These are phyloP conservation scores for Macropus fuliginosus DNA, from an alignment of 2,797 vertebrate species.

Conservation along the genomic window DNA sequence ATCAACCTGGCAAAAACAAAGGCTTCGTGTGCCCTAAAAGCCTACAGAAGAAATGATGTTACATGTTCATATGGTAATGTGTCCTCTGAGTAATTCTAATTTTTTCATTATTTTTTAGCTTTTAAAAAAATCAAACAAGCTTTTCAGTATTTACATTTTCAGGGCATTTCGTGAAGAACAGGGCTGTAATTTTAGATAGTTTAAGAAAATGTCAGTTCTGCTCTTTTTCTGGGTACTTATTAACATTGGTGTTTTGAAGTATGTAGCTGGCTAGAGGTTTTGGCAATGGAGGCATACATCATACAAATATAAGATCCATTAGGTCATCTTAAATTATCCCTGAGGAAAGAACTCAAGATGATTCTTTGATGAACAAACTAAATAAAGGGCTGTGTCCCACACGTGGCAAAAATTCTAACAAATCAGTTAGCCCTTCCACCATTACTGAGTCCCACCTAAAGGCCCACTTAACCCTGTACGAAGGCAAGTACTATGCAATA, in stretches of 20 bases:
- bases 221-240: neutral
- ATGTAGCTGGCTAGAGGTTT: neutral
- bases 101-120: neutral
- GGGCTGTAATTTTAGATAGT: neutral
- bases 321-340: neutral
- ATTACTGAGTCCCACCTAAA: neutral
- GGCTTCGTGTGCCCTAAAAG: neutral
- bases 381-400: neutral
- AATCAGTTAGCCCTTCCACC: neutral
- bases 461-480: neutral
- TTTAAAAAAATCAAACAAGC: neutral
- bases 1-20: neutral
- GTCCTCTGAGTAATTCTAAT: neutral
- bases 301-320: neutral
- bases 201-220: neutral
- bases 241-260: neutral
- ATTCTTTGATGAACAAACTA: neutral
- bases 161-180: neutral
- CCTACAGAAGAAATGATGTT: slow-evolving; percentile 9
- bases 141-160: neutral
- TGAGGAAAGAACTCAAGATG: neutral
- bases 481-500: neutral
- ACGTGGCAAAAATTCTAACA: neutral
- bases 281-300: neutral
- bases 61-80: neutral